A percentile compares a stretch with the other conserved stretches of the same genome.
phyloP scores from a whole-genome alignment of 2,888 invertebrate genomes.

The Herminia tarsipennalis region DNA sequence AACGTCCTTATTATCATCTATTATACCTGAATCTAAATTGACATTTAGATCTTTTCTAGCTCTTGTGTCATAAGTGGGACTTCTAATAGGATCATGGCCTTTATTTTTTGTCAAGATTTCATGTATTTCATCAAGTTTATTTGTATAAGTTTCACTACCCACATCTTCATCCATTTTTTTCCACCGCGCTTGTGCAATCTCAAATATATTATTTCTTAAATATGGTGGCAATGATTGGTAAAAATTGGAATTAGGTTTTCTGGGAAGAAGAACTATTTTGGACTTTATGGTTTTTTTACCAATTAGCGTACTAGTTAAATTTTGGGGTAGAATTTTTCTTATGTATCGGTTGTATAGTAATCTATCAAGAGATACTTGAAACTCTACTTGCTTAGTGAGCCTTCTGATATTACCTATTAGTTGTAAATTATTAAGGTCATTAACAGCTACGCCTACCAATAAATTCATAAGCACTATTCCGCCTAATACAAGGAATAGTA shows the following conservation, averaged over 20 bases:
- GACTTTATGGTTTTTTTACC: constrained; percentile 24
- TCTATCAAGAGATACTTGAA: constrained; percentile 57
- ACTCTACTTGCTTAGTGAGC: constrained; percentile 82
- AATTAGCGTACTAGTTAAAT: constrained; percentile 13
- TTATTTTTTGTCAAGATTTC: constrained; percentile 5
- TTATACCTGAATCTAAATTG: no score
- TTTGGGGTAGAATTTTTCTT: constrained; percentile 31
- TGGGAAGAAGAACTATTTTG: constrained; percentile 21
- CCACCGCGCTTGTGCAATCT: constrained; percentile 63
- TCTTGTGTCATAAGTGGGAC: background rate
- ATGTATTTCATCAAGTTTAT: constrained; percentile 31
- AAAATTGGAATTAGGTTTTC: constrained; percentile 27
- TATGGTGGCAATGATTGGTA: constrained; percentile 59
- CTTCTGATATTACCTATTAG: constrained; percentile 80
- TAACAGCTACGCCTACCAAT: constrained; percentile 85
- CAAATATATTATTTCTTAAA: constrained; percentile 66
- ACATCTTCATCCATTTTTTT: constrained; percentile 58
- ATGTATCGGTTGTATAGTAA: constrained; percentile 32
- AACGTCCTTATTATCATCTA: no score
- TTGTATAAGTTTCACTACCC: constrained; percentile 51
- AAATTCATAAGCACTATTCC: constrained; percentile 86
- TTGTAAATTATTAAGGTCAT: constrained; percentile 82
- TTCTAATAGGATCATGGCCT: background rate
- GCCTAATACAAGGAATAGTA: constrained; percentile 80
- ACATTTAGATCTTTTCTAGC: no score